Evolutionary conservation across 2,888 invertebrate species (phyloP).

Genomic region (Galeopsomyia nigrocyanea): DNA sequence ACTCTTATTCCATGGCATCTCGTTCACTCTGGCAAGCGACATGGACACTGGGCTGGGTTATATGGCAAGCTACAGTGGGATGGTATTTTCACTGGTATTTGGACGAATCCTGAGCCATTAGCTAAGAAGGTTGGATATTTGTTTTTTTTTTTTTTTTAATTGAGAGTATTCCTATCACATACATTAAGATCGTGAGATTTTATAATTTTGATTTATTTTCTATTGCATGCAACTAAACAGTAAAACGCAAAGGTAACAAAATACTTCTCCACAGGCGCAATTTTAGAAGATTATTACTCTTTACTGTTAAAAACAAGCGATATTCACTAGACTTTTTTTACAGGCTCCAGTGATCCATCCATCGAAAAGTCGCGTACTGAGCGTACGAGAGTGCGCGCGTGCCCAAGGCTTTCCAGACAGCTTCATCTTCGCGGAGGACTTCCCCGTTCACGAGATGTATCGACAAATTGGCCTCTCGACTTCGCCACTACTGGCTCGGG

Average conservation of each 20-base stretch:
- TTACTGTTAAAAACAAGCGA: too few relatives aligned
- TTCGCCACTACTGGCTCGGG: conserved; percentile 84
- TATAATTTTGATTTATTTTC: too few relatives aligned
- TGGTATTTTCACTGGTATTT: conserved; percentile 87
- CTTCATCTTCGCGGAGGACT: conserved; percentile 80
- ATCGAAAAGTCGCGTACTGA: conserved; percentile 82
- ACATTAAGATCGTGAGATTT: too few relatives aligned
- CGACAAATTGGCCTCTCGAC: conserved; percentile 92
- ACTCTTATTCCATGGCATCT: conserved; percentile 91
- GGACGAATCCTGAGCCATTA: conserved; percentile 91
- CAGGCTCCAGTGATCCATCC: conserved; percentile 86
- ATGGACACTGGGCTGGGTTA: conserved; percentile 89
- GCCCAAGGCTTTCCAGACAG: conserved; percentile 89
- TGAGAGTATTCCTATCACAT: not conserved
- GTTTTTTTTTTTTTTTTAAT: too few relatives aligned
- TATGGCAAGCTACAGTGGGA: conserved; percentile 87
- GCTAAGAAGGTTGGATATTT: conserved; percentile 77
- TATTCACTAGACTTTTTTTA: too few relatives aligned
- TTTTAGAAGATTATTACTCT: too few relatives aligned
- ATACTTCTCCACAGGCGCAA: too few relatives aligned
- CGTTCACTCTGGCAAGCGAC: conserved; percentile 83
- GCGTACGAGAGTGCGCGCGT: conserved; percentile 88
- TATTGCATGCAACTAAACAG: too few relatives aligned
- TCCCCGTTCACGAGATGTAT: conserved; percentile 78
- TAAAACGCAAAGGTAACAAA: too few relatives aligned